A percentile compares a stretch with the other conserved stretches of the same genome.
These are phyloP conservation scores for Dasyornis broadbenti DNA, from an alignment of 2,113 vertebrate genomes.

Conservation along the genomic window DNA sequence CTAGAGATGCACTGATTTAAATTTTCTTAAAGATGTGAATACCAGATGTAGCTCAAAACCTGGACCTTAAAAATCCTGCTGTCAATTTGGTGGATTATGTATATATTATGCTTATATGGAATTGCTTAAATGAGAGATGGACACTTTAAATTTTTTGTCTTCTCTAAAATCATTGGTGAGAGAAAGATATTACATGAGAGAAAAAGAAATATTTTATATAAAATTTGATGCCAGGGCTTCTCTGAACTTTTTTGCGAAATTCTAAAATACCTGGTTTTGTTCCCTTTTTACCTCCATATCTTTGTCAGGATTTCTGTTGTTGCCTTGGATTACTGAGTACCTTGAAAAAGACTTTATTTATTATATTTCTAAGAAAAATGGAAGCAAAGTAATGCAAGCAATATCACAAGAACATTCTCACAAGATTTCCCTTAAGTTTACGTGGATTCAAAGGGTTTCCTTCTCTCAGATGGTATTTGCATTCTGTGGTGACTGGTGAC, in stretches of 20 bases:
- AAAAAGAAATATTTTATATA: not conserved
- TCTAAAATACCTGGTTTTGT: not conserved
- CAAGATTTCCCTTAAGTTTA: not conserved
- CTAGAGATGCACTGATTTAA: conserved; percentile 61
- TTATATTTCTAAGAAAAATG: not conserved
- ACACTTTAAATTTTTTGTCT: not conserved
- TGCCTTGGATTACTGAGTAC: not conserved
- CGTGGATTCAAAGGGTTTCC: not conserved
- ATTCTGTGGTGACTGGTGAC: not conserved
- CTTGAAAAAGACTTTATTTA: not conserved
- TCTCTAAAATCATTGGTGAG: not conserved
- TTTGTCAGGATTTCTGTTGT: not conserved
- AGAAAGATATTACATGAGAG: not conserved
- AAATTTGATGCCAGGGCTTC: not conserved
- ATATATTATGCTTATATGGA: not conserved
- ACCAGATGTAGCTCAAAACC: not conserved
- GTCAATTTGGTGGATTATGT: not conserved
- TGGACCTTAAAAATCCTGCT: not conserved
- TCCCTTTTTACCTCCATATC: not conserved
- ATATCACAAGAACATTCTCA: not conserved
- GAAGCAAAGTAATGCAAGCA: not conserved
- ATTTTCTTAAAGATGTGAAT: conserved; percentile 48
- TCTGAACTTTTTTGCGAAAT: not conserved
- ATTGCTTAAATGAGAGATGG: not conserved
- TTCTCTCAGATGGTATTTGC: not conserved